Conservation (phyloP, 2,888 invertebrate species). For the Tridacna gigas region DNA sequence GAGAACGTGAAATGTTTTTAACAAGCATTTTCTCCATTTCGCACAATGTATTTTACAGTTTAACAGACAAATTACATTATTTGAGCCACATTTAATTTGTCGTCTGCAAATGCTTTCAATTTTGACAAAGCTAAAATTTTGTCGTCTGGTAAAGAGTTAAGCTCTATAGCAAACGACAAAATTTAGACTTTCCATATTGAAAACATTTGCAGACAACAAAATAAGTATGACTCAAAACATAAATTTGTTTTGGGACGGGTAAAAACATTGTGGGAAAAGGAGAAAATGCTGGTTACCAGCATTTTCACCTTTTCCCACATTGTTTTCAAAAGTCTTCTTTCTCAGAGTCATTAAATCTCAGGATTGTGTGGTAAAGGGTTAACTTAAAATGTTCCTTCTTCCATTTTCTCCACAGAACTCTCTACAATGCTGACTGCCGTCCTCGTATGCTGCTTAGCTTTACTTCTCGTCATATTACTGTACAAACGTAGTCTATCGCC, state of each 20-base stretch:
- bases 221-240: not conserved
- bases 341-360: not conserved
- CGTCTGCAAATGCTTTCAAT: not conserved
- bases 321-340: not conserved
- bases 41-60: not conserved
- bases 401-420: not conserved
- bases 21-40: not conserved
- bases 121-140: not conserved
- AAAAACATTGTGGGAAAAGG: not conserved
- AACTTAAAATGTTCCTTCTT: too few relatives aligned
- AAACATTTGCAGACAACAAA: not conserved
- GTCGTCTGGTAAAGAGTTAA: not conserved
- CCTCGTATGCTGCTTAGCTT: not conserved
- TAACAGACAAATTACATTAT: not conserved
- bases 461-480: conserved; percentile 24
- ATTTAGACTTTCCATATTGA: conserved; percentile 7
- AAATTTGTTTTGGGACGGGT: not conserved
- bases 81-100: not conserved
- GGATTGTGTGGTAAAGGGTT: too few relatives aligned
- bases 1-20: too few relatives aligned
- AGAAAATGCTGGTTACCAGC: conserved; percentile 3
- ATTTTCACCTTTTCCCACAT: not conserved
- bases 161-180: not conserved
- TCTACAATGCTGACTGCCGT: conserved; percentile 36
- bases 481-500: conserved; percentile 18